These are phyloP conservation scores for Calliopsis andreniformis DNA, from an alignment of 1,140 invertebrate species.

Conservation along the genomic window DNA sequence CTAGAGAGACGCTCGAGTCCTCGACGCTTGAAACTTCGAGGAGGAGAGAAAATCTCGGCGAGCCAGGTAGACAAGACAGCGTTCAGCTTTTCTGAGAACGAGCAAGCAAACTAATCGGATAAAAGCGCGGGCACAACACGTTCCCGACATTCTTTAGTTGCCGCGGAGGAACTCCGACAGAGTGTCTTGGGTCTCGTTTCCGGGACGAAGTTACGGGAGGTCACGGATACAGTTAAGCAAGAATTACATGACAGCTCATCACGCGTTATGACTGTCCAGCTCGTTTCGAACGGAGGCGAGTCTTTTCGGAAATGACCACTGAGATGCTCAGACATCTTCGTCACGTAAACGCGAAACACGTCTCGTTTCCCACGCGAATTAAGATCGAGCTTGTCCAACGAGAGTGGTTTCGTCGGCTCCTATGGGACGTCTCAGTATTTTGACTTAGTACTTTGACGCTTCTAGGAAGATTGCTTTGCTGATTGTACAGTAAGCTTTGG, in stretches of 20 bases:
- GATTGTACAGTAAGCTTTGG: not conserved
- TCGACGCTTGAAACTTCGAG: not conserved
- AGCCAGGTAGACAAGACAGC: not conserved
- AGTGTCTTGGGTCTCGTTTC: not conserved
- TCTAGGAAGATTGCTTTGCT: not conserved
- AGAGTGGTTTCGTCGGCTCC: not conserved
- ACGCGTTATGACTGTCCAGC: slow-evolving; percentile 22
- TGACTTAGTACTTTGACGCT: not conserved
- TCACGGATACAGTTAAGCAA: slow-evolving; percentile 29
- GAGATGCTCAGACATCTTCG: slow-evolving; percentile 10
- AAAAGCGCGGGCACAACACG: not conserved
- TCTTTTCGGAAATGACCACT: slow-evolving; percentile 20
- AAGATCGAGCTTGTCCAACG: not conserved
- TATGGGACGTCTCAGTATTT: not conserved
- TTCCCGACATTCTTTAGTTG: not conserved
- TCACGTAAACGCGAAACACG: slow-evolving; percentile 19
- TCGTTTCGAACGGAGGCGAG: slow-evolving; percentile 5
- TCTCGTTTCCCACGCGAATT: slow-evolving; percentile 47
- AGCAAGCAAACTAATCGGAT: not conserved
- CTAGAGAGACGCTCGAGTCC: not conserved
- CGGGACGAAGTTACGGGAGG: slow-evolving; percentile 8
- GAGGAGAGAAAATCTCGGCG: not conserved
- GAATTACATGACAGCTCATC: slow-evolving; percentile 48
- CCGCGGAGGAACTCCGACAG: no score
- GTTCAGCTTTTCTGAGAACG: not conserved